Evolutionary conservation across 1,140 invertebrate species (phyloP).

Genomic region (Drosophila elegans): DNA sequence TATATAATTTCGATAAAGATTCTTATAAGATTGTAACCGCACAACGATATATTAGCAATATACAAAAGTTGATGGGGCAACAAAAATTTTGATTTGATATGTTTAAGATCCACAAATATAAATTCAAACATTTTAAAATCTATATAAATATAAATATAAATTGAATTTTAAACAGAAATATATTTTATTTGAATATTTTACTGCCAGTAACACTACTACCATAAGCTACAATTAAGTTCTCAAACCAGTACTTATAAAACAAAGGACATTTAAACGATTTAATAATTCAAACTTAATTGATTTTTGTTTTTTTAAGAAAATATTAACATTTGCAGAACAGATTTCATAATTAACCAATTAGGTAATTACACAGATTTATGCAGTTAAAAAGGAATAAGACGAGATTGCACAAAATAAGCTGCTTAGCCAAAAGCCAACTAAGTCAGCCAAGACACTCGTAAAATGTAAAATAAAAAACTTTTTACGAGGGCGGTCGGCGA

Average conservation of each 20-base stretch:
- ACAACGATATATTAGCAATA: conserved; percentile 42
- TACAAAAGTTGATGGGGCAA: neutral
- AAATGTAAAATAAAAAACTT: conserved; percentile 36
- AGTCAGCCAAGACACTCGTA: conserved; percentile 18
- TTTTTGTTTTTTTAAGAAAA: neutral
- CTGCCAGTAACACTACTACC: conserved; percentile 1
- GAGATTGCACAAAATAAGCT: conserved; percentile 30
- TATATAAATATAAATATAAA: neutral
- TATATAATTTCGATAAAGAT: conserved; percentile 8
- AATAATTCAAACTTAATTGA: neutral
- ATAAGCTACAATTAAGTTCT: neutral
- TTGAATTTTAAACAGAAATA: neutral
- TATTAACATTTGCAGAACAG: neutral
- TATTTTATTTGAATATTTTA: conserved; percentile 10
- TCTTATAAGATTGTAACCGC: conserved; percentile 5
- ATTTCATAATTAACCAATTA: conserved; percentile 18
- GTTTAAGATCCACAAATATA: no score
- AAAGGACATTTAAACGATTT: neutral
- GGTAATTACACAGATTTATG: conserved; percentile 25
- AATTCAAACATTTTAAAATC: no score
- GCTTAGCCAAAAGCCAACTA: conserved; percentile 16
- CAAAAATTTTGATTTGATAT: no score
- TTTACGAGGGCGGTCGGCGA: conserved; percentile 20
- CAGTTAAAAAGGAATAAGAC: conserved; percentile 30
- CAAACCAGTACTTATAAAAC: neutral